Base-by-base conservation (phyloP, 2,113 vertebrate genomes). In the Vulpes vulpes region DNA sequence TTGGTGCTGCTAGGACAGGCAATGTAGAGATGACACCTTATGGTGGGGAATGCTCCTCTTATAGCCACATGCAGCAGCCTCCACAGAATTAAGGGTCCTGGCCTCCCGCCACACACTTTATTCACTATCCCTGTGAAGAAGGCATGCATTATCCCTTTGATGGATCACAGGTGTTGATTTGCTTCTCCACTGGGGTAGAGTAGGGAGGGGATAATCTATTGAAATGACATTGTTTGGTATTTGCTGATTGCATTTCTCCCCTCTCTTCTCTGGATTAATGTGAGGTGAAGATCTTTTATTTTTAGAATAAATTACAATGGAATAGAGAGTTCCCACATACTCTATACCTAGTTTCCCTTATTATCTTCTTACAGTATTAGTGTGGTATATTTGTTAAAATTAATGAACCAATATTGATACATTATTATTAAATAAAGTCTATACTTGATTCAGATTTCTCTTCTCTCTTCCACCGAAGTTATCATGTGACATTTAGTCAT, bases 31-130 rank as follows among this genome's bases (percentile, higher is more conserved):
- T 25, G 79, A n/a, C 11, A 10, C 0, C 55, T 22, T 11, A 14
- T 51, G 11, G 0, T 62, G 6, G 22, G 22, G 38, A 55, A 6
- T 9, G 2, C 62, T 62, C 59, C 15, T 83, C 27, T n/a, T 74
- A 25, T 6, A 5, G n/a, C 19, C 7, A 3, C 4, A 23, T 25
- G 14, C 51, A 32, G 25, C 3, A 14, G 17, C 10, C 2, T 19
- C 9, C 30, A 62, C 30, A 35, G 43, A 15, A 81, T 27, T 51
- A 35, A 9, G 20, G 43, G 23, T n/a, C 32, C 25, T 64, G 15
- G 5, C 19, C 14, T 55, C 53, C 23, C 73, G 0, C 15, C 11
- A 35, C 25, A 78, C 25, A 30, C 23, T 59, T 62, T 5, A 12
- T 51, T 38, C n/a, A 59, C 22, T 84, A 35, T 69, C 11, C 53